Conservation (phyloP, 2,797 vertebrate species). For the Centroberyx gerrardi region DNA sequence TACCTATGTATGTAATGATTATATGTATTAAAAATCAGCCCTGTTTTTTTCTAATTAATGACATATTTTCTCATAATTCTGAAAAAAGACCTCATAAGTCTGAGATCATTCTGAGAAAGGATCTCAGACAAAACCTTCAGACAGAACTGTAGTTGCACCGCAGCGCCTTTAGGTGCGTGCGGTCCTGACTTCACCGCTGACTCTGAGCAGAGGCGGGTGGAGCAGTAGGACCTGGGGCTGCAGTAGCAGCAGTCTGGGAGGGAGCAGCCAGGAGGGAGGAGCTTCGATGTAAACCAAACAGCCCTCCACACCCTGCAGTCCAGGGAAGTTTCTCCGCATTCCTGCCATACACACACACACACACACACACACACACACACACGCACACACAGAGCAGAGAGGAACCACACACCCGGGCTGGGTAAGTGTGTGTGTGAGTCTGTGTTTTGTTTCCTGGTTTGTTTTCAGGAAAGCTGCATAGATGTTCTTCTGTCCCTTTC, state of each 20-base stretch:
- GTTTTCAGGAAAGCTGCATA: conserved; percentile 12
- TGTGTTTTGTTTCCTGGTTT: conserved; percentile 25
- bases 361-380: conserved; percentile 25
- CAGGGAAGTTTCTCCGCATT: conserved; percentile 81
- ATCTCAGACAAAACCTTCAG: too few relatives aligned
- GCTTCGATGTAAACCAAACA: conserved; percentile 66
- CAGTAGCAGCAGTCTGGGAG: conserved; percentile 15
- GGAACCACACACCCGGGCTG: conserved; percentile 34
- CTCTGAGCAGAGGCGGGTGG: not conserved
- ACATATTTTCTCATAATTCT: too few relatives aligned
- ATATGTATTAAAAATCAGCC: too few relatives aligned
- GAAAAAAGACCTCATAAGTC: too few relatives aligned
- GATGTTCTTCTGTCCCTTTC: conserved; percentile 16
- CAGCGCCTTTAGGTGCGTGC: too few relatives aligned
- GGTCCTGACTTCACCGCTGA: too few relatives aligned
- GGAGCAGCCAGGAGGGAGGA: conserved; percentile 63
- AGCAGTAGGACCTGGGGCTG: conserved; percentile 83
- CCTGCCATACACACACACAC: conserved; percentile 37
- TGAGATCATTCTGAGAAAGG: too few relatives aligned
- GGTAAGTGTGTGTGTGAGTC: conserved; percentile 56
- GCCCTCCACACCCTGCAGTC: conserved; percentile 81
- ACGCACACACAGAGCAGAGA: conserved; percentile 20
- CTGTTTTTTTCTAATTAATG: too few relatives aligned
- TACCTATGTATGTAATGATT: too few relatives aligned
- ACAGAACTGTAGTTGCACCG: too few relatives aligned